A percentile compares a stretch with the other conserved stretches of the same genome.
phyloP scores from a whole-genome alignment of 2,113 vertebrate genomes.

The Silurus meridionalis region DNA sequence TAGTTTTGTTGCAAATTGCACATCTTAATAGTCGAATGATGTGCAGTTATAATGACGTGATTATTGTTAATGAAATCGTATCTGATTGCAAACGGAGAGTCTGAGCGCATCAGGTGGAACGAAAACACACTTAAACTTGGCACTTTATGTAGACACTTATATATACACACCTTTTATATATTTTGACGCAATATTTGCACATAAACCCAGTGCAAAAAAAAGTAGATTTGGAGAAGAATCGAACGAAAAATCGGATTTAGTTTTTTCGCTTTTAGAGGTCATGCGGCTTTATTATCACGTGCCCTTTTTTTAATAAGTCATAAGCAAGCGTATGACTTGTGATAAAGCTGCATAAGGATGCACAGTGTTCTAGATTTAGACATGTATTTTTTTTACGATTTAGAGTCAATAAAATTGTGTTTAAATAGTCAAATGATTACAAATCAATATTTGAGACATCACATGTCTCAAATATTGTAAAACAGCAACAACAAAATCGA shows the following conservation, averaged over 20 bases:
- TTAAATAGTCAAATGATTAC: neutral
- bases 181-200: neutral
- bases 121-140: neutral
- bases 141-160: neutral
- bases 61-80: neutral
- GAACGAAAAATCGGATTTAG: neutral
- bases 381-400: neutral
- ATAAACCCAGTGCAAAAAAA: neutral
- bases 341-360: neutral
- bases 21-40: neutral
- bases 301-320: neutral
- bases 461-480: neutral
- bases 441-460: too few relatives aligned
- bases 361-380: neutral
- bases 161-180: too few relatives aligned
- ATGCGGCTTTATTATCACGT: neutral
- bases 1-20: neutral
- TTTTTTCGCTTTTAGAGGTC: neutral
- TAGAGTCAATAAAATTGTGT: neutral
- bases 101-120: constrained; percentile 19
- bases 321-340: too few relatives aligned
- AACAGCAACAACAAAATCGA: neutral
- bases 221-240: neutral
- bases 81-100: neutral
- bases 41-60: neutral